Conservation (phyloP, 2,888 invertebrate genomes). For the Lithophane leautieri region DNA sequence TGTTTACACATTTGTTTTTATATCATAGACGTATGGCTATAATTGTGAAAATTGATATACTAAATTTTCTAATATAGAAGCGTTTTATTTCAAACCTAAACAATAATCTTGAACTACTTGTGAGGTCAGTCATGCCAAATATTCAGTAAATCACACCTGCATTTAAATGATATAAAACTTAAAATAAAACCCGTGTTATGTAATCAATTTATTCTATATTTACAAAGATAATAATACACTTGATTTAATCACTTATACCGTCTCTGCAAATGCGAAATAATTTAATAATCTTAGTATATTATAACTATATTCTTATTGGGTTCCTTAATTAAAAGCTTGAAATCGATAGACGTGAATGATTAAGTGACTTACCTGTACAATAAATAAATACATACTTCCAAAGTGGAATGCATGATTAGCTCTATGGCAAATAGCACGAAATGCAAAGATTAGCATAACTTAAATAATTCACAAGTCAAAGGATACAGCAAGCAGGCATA, state of each 20-base stretch:
- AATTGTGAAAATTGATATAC: slow-evolving; percentile 87
- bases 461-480: slow-evolving; percentile 1
- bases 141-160: not conserved
- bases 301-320: slow-evolving; percentile 10
- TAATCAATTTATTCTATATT: slow-evolving; percentile 64
- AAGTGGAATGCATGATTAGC: slow-evolving; percentile 71
- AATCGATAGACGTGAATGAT: slow-evolving; percentile 6
- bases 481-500: not conserved
- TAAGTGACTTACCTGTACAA: slow-evolving; percentile 13
- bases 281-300: slow-evolving; percentile 30
- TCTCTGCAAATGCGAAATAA: slow-evolving; percentile 55
- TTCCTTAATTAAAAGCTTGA: slow-evolving; percentile 39
- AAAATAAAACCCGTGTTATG: slow-evolving; percentile 21
- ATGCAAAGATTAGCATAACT: slow-evolving; percentile 44
- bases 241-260: slow-evolving; percentile 62
- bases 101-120: slow-evolving; percentile 2
- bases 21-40: slow-evolving; percentile 80
- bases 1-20: slow-evolving; percentile 82
- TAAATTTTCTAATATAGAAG: slow-evolving; percentile 86
- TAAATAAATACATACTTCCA: slow-evolving; percentile 46
- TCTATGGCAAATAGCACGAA: slow-evolving; percentile 52
- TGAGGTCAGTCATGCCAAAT: not conserved
- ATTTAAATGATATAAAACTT: not conserved
- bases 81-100: slow-evolving; percentile 76
- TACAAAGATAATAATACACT: slow-evolving; percentile 62